Percentiles rank a stretch among this genome's conserved stretches.
Evolutionary conservation across 2,113 vertebrate species (phyloP).

Genomic region (Pteronura brasiliensis): DNA sequence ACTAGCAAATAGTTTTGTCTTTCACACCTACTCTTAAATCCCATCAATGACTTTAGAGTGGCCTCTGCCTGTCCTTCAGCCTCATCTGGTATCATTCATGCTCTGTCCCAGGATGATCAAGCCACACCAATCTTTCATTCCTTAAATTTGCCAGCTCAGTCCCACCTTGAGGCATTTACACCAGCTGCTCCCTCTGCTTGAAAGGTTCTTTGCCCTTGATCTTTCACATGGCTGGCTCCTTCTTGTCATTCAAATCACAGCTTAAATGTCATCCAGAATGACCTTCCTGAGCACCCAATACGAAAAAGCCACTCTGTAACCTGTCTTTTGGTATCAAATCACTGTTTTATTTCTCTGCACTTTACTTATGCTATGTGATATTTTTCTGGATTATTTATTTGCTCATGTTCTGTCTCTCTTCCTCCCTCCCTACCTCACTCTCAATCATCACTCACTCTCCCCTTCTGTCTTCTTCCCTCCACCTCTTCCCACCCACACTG

Average conservation of each 20-base stretch:
- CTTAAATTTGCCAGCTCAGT: background rate
- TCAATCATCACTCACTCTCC: background rate
- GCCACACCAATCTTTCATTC: background rate
- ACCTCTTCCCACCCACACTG: background rate
- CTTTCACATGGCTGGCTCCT: background rate
- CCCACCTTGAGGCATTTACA: background rate
- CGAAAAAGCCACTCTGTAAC: background rate
- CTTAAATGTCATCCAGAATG: conserved; percentile 6
- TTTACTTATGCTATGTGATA: background rate
- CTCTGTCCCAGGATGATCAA: background rate
- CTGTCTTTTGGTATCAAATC: background rate
- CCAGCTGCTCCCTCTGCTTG: background rate
- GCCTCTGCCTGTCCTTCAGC: background rate
- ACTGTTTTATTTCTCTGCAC: background rate
- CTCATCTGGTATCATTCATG: background rate
- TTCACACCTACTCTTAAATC: background rate
- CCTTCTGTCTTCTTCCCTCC: background rate
- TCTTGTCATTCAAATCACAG: background rate
- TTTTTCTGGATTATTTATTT: background rate
- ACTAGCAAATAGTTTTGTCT: background rate
- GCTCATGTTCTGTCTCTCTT: background rate
- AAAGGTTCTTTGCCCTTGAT: background rate
- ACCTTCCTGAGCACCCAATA: background rate
- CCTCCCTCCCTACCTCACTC: background rate
- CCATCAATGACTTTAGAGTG: background rate